A percentile compares a stretch with the other conserved stretches of the same genome.
These are phyloP conservation scores for Agraylea sexmaculata DNA, from an alignment of 1,140 invertebrate genomes.

Conservation along the genomic window DNA sequence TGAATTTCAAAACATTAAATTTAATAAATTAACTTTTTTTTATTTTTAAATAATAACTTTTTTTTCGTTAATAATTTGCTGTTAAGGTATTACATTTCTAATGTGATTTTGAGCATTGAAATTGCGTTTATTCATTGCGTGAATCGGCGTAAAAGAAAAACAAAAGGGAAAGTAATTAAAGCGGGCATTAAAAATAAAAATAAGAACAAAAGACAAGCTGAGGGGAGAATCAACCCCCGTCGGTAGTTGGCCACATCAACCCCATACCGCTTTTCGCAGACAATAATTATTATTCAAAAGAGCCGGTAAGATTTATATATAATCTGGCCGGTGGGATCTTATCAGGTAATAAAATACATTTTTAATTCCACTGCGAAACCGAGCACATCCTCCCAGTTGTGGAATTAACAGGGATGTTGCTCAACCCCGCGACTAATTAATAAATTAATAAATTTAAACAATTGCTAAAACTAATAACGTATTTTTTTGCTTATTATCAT, in stretches of 20 bases:
- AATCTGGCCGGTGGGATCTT: conserved; percentile 22
- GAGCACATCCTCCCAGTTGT: conserved; percentile 12
- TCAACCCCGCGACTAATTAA: too few relatives aligned
- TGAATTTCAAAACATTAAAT: not conserved
- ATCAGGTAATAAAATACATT: conserved; percentile 24
- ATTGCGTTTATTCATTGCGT: conserved; percentile 16
- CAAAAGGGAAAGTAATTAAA: conserved; percentile 22
- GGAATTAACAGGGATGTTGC: not conserved
- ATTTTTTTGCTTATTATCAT: too few relatives aligned
- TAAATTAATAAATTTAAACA: too few relatives aligned
- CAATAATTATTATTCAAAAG: conserved; percentile 24
- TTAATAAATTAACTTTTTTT: not conserved
- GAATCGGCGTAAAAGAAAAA: conserved; percentile 16
- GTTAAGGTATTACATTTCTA: conserved; percentile 10
- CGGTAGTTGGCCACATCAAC: too few relatives aligned
- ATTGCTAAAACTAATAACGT: too few relatives aligned
- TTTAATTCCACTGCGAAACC: conserved; percentile 21
- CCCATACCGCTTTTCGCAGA: conserved; percentile 4
- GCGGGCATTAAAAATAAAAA: conserved; percentile 20
- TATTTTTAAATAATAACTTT: conserved; percentile 1
- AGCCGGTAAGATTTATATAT: conserved; percentile 23
- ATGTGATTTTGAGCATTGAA: conserved; percentile 10
- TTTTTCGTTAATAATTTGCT: too few relatives aligned
- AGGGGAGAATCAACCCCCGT: too few relatives aligned
- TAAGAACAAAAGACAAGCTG: conserved; percentile 18